A percentile compares a stretch with the other conserved stretches of the same genome.
Evolutionary conservation across 2,888 invertebrate species (phyloP).

Genomic region (Lithosia quadra): DNA sequence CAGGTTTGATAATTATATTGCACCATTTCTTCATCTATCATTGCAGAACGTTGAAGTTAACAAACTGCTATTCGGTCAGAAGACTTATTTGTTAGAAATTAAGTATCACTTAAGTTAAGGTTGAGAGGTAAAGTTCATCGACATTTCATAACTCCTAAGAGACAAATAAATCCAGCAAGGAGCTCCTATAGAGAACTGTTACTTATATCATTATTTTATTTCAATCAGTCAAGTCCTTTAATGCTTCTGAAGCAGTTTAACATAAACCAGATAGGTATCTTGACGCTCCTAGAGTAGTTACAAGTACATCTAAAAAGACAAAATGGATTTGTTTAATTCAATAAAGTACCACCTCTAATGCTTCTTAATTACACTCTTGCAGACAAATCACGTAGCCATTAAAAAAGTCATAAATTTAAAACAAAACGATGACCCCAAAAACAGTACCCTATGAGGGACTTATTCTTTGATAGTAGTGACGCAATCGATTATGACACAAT

Average conservation of each 20-base stretch:
- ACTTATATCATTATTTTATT: too few relatives aligned
- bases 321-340: neutral
- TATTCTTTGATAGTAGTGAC: slow-evolving; percentile 3
- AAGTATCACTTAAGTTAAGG: neutral
- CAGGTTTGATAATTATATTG: slow-evolving; percentile 5
- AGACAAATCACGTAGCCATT: neutral
- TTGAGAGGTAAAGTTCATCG: neutral
- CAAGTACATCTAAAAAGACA: neutral
- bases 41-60: neutral
- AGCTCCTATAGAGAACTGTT: too few relatives aligned
- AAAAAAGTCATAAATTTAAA: slow-evolving; percentile 3
- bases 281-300: neutral
- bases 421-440: neutral
- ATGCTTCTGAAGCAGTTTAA: too few relatives aligned
- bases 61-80: neutral
- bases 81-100: slow-evolving; percentile 3
- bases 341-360: neutral
- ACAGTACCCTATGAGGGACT: neutral
- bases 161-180: too few relatives aligned
- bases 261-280: too few relatives aligned
- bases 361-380: neutral
- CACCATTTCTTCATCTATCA: neutral
- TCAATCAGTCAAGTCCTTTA: too few relatives aligned
- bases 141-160: neutral
- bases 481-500: slow-evolving; percentile 6